phyloP scores from a whole-genome alignment of 2,113 vertebrate species.

The Sigmodon hispidus region DNA sequence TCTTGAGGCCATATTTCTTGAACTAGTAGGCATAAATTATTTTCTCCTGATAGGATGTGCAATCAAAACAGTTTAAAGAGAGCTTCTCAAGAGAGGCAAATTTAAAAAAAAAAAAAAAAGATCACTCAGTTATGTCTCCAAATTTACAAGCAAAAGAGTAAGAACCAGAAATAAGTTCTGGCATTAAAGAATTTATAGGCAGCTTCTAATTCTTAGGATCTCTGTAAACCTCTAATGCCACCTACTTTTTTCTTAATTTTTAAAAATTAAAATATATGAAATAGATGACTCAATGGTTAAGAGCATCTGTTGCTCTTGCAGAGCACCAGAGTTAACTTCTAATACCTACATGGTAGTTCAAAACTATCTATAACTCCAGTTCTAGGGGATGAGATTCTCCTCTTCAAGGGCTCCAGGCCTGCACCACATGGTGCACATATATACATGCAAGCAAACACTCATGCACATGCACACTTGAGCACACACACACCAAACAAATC shows the following conservation, averaged over 20 bases:
- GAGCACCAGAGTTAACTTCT: not conserved
- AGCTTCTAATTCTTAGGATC: not conserved
- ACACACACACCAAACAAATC: not conserved
- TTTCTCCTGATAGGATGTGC: not conserved
- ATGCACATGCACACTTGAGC: not conserved
- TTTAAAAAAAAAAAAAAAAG: not conserved
- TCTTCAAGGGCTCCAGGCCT: not conserved
- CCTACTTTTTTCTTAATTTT: not conserved
- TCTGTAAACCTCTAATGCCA: not conserved
- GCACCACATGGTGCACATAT: not conserved
- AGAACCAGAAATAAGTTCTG: constrained; percentile 7
- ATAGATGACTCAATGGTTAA: not conserved
- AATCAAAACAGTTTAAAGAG: not conserved
- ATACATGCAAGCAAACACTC: not conserved
- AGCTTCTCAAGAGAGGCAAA: not conserved
- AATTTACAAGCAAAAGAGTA: not conserved
- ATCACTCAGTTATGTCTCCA: not conserved
- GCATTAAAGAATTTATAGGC: not conserved
- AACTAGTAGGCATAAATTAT: not conserved
- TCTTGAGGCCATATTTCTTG: not conserved
- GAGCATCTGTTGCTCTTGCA: not conserved
- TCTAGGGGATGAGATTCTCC: not conserved
- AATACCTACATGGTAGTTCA: not conserved
- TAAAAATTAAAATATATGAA: not conserved
- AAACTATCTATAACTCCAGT: not conserved